Conservation (phyloP, 2,797 vertebrate species). For the Lepus oiostolus region DNA sequence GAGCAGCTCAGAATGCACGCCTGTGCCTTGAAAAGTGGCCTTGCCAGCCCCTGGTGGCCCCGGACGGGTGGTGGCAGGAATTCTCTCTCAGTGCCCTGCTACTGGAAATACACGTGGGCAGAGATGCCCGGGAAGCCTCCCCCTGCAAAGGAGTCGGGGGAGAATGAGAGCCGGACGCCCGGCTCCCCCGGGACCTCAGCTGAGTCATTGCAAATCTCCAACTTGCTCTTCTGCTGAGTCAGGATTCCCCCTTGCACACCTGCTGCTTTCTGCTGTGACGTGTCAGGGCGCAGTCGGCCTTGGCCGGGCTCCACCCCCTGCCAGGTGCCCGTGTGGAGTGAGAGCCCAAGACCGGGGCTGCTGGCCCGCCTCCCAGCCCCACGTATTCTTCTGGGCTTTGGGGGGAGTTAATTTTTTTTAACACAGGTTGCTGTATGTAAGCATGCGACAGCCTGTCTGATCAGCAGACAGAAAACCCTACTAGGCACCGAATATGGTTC, state of each 20-base stretch:
- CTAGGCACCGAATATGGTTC: no score
- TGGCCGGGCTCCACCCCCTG: no score
- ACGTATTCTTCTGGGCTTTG: background rate
- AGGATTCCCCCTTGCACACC: background rate
- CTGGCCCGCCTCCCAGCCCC: background rate
- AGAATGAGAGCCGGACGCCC: background rate
- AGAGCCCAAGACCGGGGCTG: background rate
- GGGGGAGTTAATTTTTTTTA: background rate
- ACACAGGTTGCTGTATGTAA: background rate
- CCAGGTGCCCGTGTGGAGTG: rapidly evolving
- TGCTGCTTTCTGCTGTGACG: background rate
- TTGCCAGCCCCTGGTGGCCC: background rate
- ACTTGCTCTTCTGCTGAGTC: rapidly evolving
- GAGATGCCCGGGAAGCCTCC: background rate
- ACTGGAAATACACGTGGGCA: background rate
- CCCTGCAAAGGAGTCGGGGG: background rate
- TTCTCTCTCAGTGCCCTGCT: no score
- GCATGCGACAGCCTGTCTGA: background rate
- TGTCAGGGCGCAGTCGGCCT: background rate
- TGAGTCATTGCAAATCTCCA: background rate
- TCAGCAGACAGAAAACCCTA: background rate
- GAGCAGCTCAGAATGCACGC: background rate
- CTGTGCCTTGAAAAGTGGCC: background rate
- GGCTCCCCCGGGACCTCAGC: rapidly evolving
- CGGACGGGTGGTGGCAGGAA: background rate